phyloP scores from a whole-genome alignment of 2,113 vertebrate genomes.

The Ammospiza caudacuta region DNA sequence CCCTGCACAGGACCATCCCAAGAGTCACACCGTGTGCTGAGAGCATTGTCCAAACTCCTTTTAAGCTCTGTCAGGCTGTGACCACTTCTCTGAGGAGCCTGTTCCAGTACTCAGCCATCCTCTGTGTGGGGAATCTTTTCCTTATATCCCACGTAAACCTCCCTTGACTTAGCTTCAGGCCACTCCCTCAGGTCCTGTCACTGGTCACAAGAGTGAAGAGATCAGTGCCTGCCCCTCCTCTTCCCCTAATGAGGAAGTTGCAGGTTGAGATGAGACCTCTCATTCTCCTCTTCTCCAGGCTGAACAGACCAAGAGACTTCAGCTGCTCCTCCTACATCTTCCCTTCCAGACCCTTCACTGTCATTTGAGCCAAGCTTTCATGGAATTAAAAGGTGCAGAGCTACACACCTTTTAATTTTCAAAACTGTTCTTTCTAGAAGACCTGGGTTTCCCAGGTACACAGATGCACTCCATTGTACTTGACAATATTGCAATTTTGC shows the following conservation, averaged over 20 bases:
- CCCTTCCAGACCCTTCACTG: background rate
- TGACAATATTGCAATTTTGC: background rate
- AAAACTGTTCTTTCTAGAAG: background rate
- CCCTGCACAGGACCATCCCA: background rate
- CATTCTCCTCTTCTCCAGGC: background rate
- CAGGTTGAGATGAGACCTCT: background rate
- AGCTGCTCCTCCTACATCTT: accelerated
- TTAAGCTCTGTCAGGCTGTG: background rate
- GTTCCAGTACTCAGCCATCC: background rate
- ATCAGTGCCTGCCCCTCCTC: background rate
- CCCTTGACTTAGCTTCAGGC: background rate
- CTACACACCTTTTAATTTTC: background rate
- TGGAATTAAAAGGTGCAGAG: background rate
- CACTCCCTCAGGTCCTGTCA: background rate
- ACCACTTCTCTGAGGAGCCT: background rate
- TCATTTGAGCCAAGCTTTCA: background rate
- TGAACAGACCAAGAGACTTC: background rate
- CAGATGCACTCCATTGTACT: background rate
- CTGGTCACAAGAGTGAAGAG: background rate
- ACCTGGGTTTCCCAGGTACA: background rate
- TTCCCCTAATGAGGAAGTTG: accelerated
- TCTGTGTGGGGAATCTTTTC: no score
- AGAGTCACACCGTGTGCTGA: accelerated
- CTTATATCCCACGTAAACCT: background rate
- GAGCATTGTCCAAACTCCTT: background rate